Conservation (phyloP, 2,113 vertebrate genomes). For the Dolichotis patagonum region DNA sequence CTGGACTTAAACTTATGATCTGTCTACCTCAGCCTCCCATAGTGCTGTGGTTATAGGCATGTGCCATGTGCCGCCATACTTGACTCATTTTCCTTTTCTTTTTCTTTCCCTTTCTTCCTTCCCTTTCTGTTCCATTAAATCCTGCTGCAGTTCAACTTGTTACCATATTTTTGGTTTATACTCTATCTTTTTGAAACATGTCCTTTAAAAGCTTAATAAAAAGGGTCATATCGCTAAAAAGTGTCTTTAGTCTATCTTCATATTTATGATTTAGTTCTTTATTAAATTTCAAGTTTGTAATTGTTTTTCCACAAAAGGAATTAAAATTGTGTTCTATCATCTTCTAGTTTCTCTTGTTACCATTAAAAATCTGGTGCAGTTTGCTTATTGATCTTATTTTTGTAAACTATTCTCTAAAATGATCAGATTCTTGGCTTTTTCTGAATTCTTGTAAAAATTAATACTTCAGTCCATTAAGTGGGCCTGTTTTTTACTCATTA, state of each 20-base stretch:
- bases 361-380: background rate
- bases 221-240: background rate
- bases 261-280: background rate
- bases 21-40: too few species aligned
- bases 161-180: background rate
- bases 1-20: background rate
- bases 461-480: background rate
- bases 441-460: background rate
- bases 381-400: background rate
- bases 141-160: background rate
- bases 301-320: background rate
- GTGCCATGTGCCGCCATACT: too few species aligned
- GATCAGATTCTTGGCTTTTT: slow-evolving; percentile 8
- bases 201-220: background rate
- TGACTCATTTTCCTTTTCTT: too few species aligned
- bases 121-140: background rate
- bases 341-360: slow-evolving; percentile 20
- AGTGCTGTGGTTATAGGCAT: too few species aligned
- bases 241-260: background rate
- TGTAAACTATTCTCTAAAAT: background rate
- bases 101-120: background rate
- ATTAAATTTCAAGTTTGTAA: background rate
- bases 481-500: background rate
- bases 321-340: background rate
- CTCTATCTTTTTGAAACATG: background rate